Percentiles rank a stretch among this genome's conserved stretches.
phyloP scores from a whole-genome alignment of 2,113 vertebrate species.

The Chunga burmeisteri region DNA sequence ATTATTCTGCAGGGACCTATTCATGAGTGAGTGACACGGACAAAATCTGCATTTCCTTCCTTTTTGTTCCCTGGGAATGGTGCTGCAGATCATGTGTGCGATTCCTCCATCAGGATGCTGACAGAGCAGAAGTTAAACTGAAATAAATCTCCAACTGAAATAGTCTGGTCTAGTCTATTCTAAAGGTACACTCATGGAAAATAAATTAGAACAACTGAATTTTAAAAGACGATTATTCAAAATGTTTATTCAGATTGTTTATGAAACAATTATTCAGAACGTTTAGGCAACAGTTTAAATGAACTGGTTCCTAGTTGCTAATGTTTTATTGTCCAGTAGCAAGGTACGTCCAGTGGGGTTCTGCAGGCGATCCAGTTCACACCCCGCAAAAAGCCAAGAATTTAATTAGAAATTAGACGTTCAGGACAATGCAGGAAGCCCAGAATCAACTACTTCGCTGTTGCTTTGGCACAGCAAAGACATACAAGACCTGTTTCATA shows the following conservation, averaged over 20 bases:
- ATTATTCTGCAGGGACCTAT: constrained; percentile 53
- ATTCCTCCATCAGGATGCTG: neutral
- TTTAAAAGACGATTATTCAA: neutral
- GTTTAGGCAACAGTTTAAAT: neutral
- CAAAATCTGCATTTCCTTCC: constrained; percentile 37
- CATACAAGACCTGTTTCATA: neutral
- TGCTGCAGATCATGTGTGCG: neutral
- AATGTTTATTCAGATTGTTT: neutral
- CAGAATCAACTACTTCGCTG: neutral
- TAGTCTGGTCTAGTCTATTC: neutral
- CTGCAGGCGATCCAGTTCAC: neutral
- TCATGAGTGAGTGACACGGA: constrained; percentile 56
- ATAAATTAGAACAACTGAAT: neutral
- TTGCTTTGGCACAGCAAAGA: neutral
- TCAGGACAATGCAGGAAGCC: neutral
- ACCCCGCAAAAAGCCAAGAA: neutral
- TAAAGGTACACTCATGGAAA: neutral
- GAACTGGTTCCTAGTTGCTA: neutral
- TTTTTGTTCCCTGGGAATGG: neutral
- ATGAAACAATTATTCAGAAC: neutral
- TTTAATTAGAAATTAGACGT: neutral
- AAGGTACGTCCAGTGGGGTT: neutral
- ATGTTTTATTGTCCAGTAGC: neutral
- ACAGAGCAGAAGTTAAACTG: neutral
- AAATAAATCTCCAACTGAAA: neutral